Percentiles rank a stretch among this genome's conserved stretches.
phyloP scores from a whole-genome alignment of 1,140 invertebrate genomes.

The Listronotus bonariensis region DNA sequence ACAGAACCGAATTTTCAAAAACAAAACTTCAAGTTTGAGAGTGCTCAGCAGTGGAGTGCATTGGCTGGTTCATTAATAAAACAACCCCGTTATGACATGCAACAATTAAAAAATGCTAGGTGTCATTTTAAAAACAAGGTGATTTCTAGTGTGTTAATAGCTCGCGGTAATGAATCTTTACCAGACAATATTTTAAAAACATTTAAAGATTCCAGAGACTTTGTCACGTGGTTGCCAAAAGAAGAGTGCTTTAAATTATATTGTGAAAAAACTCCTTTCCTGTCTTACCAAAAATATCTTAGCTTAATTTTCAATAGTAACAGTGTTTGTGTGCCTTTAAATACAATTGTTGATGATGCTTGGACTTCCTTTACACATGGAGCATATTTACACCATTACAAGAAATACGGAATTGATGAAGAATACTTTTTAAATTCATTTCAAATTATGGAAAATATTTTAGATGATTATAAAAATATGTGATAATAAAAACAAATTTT shows the following conservation, averaged over 20 bases:
- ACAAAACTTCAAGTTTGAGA: constrained; percentile 50
- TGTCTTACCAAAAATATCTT: constrained; percentile 57
- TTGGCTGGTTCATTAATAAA: constrained; percentile 20
- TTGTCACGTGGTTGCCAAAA: constrained; percentile 56
- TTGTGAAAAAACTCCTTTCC: constrained; percentile 54
- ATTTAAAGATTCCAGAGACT: constrained; percentile 52
- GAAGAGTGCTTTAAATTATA: constrained; percentile 54
- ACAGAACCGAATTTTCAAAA: constrained; percentile 52
- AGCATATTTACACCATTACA: constrained; percentile 63
- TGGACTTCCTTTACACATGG: constrained; percentile 58
- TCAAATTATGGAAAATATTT: constrained; percentile 57
- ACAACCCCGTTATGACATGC: constrained; percentile 30
- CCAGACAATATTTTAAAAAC: constrained; percentile 45
- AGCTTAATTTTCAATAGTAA: constrained; percentile 59
- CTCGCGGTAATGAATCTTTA: constrained; percentile 43
- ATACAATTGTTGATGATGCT: constrained; percentile 56
- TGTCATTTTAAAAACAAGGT: constrained; percentile 9
- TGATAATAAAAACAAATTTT: constrained; percentile 10
- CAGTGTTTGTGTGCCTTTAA: constrained; percentile 49
- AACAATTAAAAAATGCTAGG: constrained; percentile 7
- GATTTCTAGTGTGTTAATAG: constrained; percentile 49
- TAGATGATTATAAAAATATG: constrained; percentile 57
- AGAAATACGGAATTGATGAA: constrained; percentile 58
- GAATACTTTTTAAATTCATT: constrained; percentile 60
- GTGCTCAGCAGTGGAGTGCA: constrained; percentile 25